Percentiles rank a stretch among this genome's conserved stretches.
These are phyloP conservation scores for Eupithecia inturbata DNA, from an alignment of 2,888 invertebrate genomes.

Conservation along the genomic window DNA sequence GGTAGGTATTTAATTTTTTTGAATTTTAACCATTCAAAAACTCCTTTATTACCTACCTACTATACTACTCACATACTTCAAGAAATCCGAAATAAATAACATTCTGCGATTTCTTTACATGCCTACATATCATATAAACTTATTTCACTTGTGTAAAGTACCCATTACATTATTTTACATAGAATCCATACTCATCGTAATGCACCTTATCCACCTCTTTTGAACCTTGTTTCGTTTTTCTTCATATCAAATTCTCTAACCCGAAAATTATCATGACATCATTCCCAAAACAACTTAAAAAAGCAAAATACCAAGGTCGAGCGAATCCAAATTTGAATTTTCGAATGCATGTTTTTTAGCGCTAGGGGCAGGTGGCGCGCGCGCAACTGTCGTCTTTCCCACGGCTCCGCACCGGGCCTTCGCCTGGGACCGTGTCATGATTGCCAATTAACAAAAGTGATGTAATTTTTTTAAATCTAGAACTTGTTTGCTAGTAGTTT, in stretches of 20 bases:
- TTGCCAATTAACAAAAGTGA: conserved; percentile 77
- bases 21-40: background rate
- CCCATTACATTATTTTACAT: too few species aligned
- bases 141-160: too few species aligned
- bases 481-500: conserved; percentile 21
- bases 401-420: conserved; percentile 77
- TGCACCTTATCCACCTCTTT: too few species aligned
- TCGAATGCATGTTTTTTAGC: conserved; percentile 74
- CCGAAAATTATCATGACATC: conserved; percentile 34
- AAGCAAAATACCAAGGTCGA: conserved; percentile 69
- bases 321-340: conserved; percentile 76
- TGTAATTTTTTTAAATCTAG: conserved; percentile 38
- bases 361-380: conserved; percentile 73
- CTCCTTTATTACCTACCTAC: background rate
- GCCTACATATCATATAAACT: too few species aligned
- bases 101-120: background rate
- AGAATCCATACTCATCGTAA: too few species aligned
- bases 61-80: background rate
- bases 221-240: too few species aligned
- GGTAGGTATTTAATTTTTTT: background rate
- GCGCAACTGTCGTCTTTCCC: conserved; percentile 81
- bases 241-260: background rate
- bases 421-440: conserved; percentile 70
- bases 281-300: conserved; percentile 45
- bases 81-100: background rate